Conservation (phyloP, 1,140 invertebrate species). For the Pogonomyrmex barbatus region DNA sequence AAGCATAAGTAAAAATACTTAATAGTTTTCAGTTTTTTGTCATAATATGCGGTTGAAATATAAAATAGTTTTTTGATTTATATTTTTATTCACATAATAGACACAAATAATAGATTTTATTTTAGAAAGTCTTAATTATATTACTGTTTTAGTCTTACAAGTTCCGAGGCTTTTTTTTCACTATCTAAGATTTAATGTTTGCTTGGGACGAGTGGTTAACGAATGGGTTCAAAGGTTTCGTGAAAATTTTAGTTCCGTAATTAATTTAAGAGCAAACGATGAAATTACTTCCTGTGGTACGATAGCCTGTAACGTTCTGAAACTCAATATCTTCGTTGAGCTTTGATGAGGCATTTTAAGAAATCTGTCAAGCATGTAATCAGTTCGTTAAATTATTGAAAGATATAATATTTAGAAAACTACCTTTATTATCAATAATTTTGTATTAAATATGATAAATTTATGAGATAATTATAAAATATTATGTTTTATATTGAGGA, state of each 20-base stretch:
- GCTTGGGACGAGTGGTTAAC: constrained; percentile 45
- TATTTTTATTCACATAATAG: neutral
- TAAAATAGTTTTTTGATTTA: constrained; percentile 4
- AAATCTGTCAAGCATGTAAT: constrained; percentile 49
- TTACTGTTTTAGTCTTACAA: neutral
- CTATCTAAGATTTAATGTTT: constrained; percentile 44
- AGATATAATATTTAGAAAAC: constrained; percentile 43
- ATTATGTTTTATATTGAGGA: neutral
- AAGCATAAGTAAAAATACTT: neutral
- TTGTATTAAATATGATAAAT: neutral
- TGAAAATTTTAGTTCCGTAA: constrained; percentile 57
- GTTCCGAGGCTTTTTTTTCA: neutral
- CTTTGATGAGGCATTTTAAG: constrained; percentile 57
- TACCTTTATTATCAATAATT: constrained; percentile 17
- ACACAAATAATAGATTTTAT: neutral
- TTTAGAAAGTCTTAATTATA: neutral
- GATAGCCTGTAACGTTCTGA: constrained; percentile 43
- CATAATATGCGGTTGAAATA: neutral
- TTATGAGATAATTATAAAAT: neutral
- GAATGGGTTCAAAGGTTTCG: constrained; percentile 54
- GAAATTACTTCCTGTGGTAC: constrained; percentile 50
- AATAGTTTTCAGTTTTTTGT: neutral
- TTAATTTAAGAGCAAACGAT: constrained; percentile 65
- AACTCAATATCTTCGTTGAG: constrained; percentile 57
- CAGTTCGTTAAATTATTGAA: constrained; percentile 50